phyloP scores from a whole-genome alignment of 2,888 invertebrate species.

The Cantharis nigra region DNA sequence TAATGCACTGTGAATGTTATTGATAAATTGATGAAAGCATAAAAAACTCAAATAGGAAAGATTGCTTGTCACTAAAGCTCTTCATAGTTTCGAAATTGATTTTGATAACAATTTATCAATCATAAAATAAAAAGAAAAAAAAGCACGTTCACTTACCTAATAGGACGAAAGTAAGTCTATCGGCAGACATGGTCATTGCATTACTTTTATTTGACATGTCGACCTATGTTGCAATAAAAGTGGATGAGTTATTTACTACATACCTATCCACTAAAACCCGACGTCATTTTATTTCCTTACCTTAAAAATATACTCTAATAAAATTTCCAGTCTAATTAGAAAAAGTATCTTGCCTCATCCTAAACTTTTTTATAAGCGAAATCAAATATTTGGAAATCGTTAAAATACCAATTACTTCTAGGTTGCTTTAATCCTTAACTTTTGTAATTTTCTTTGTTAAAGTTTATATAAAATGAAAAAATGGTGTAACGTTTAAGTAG shows the following conservation, averaged over 20 bases:
- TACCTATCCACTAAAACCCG: conserved; percentile 19
- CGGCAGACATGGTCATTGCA: conserved; percentile 44
- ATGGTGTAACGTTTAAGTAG: background rate
- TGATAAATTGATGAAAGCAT: conserved; percentile 23
- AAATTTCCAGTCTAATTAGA: conserved; percentile 1
- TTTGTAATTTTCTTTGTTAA: background rate
- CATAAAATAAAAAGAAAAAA: conserved; percentile 29
- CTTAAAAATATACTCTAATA: background rate
- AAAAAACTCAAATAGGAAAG: conserved; percentile 5
- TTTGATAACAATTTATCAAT: conserved; percentile 29
- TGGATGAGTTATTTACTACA: conserved; percentile 41
- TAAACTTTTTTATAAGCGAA: background rate
- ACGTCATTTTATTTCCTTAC: conserved; percentile 30
- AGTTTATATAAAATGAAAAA: background rate
- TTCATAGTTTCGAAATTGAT: conserved; percentile 27
- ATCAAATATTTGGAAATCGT: background rate
- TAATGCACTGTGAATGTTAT: conserved; percentile 25
- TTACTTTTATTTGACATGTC: conserved; percentile 44
- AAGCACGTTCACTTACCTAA: conserved; percentile 29
- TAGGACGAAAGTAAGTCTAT: conserved; percentile 35
- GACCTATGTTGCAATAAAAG: conserved; percentile 37
- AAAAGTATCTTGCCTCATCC: background rate
- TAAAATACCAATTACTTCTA: background rate
- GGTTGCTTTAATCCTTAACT: background rate
- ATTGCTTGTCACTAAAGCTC: conserved; percentile 26